Evolutionary conservation across 2,888 invertebrate genomes (phyloP).

Genomic region (Tenodera sinensis): DNA sequence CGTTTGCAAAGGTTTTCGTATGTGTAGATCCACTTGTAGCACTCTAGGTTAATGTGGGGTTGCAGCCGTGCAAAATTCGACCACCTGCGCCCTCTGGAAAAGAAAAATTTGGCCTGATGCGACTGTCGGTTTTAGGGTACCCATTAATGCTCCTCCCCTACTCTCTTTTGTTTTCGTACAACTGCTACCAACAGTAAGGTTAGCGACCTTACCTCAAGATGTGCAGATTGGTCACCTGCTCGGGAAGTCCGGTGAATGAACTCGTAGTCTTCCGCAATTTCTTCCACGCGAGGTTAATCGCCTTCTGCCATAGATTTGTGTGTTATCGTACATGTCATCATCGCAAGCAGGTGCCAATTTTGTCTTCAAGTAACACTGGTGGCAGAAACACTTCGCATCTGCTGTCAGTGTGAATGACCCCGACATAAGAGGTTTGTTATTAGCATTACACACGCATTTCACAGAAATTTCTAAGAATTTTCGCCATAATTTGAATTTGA

Average conservation of each 20-base stretch:
- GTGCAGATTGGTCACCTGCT: background rate
- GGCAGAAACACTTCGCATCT: background rate
- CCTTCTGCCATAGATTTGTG: background rate
- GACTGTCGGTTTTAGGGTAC: background rate
- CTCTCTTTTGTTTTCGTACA: background rate
- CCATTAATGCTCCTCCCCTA: background rate
- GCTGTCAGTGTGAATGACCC: background rate
- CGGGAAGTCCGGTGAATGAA: constrained; percentile 10
- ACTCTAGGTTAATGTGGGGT: too few relatives aligned
- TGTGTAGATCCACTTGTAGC: too few relatives aligned
- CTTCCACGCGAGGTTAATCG: background rate
- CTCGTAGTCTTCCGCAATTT: background rate
- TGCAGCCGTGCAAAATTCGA: background rate
- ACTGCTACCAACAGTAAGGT: background rate
- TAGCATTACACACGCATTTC: too few relatives aligned
- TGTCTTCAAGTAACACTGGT: background rate
- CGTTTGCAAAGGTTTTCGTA: too few relatives aligned
- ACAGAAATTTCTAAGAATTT: too few relatives aligned
- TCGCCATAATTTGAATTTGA: too few relatives aligned
- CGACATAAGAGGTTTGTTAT: too few relatives aligned
- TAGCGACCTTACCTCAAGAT: background rate
- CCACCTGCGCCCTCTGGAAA: background rate
- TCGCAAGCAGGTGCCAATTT: background rate
- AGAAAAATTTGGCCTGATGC: background rate
- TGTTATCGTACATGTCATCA: background rate